phyloP scores from a whole-genome alignment of 37 sponge, comb jelly and placozoan genomes.

The Oscarella lobularis region DNA sequence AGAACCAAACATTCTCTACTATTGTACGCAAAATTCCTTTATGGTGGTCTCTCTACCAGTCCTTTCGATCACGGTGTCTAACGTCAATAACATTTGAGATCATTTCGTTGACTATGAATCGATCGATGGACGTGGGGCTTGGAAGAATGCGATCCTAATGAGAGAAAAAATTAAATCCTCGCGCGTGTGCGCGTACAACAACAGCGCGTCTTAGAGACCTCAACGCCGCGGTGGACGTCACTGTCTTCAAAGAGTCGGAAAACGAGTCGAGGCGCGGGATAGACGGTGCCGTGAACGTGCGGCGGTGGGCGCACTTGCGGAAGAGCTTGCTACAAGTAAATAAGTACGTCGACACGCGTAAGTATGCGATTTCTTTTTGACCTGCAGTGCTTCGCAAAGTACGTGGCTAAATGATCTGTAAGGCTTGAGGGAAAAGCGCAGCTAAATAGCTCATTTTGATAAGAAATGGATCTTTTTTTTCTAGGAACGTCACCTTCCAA shows the following conservation, averaged over 20 bases:
- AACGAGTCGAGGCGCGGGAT: slow-evolving; percentile 62
- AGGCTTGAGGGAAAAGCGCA: too few species aligned
- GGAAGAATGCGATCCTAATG: slow-evolving; percentile 31
- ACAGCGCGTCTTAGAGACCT: too few species aligned
- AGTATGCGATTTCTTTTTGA: slow-evolving; percentile 4
- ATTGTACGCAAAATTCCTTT: not conserved
- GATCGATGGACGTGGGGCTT: slow-evolving; percentile 54
- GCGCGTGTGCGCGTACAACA: too few species aligned
- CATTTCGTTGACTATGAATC: slow-evolving; percentile 66
- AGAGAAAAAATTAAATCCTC: too few species aligned
- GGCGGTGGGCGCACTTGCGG: slow-evolving; percentile 47
- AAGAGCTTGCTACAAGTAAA: slow-evolving; percentile 56
- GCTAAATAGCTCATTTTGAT: slow-evolving; percentile 12
- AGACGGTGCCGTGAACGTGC: slow-evolving; percentile 55
- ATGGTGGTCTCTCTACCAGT: slow-evolving; percentile 26
- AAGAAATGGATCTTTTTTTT: not conserved
- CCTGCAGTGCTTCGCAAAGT: slow-evolving; percentile 7
- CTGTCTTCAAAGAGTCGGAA: slow-evolving; percentile 53
- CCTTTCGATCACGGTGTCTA: slow-evolving; percentile 57
- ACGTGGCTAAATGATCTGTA: slow-evolving; percentile 1
- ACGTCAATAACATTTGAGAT: slow-evolving; percentile 32
- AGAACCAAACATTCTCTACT: too few species aligned
- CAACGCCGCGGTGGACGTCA: too few species aligned
- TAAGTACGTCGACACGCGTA: slow-evolving; percentile 11
- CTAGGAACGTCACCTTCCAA: slow-evolving; percentile 61